Base-by-base conservation (phyloP, 2,888 invertebrate genomes). In the Lordiphosa andalusiaca region DNA sequence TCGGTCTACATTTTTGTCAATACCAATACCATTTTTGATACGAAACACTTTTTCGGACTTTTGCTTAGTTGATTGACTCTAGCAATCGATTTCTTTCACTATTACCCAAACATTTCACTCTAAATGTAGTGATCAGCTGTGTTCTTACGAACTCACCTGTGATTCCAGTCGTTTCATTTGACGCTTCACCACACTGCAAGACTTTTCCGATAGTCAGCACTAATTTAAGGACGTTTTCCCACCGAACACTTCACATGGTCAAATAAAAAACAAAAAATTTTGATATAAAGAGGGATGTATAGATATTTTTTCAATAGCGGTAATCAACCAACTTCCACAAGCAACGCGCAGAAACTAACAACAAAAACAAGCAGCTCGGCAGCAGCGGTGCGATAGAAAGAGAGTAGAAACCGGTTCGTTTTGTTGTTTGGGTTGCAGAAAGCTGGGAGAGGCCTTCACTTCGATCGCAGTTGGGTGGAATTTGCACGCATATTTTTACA, bases 341-440 rank as follows among this genome's bases (percentile, higher is more conserved):
- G 63, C 65, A 51, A 60, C 78, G 76, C 76, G 76, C 53, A 71
- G 71, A 64, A 76, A 75, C 81, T 75, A 71, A 74, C 72, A 61
- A 63, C 61, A 65, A 53, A 41, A 60, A 71, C 48, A 59, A 57
- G 56, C 62, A 55, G 30, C 19, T 41, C 35, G 19, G 35, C 36
- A 35, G 12, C 12, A 19, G 21, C 35, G 35, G 57, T 38, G 46
- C 47, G 49, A 36, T 44, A 55, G 61, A 58, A 42, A 60, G 67
- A 60, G 52, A 50, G 56, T 61, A 53, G 16, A 46, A 63, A 63
- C 62, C 64, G 49, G 62, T 63, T 44, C 25, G 2, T 25, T 6
- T 30, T 30, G 30, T 2, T 7, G 30, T 30, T 7, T 30, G 30
- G 30, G 25, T 3, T 19, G 6, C 16, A 42, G 35, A 35, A 33